A percentile compares a stretch with the other conserved stretches of the same genome.
These are phyloP conservation scores for Tachyglossus aculeatus DNA, from an alignment of 2,797 vertebrate genomes.

Conservation along the genomic window DNA sequence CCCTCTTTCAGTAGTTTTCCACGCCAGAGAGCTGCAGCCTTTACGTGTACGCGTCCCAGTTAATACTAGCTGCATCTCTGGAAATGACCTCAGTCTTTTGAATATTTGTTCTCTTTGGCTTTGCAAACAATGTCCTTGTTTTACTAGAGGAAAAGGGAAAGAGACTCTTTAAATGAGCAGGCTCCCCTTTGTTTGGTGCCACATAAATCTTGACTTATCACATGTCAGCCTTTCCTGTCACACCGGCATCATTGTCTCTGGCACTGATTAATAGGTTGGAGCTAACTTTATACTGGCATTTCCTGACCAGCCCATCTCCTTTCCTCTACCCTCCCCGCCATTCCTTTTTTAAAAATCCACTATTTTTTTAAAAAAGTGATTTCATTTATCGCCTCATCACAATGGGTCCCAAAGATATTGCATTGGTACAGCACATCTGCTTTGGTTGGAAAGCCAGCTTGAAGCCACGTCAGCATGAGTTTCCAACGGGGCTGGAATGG, in stretches of 20 bases:
- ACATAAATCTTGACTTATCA: conserved; percentile 67
- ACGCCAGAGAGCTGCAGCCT: rapidly evolving
- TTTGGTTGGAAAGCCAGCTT: background rate
- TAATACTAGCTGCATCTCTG: conserved; percentile 49
- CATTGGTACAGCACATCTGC: background rate
- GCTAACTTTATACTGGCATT: conserved; percentile 72
- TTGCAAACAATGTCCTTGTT: conserved; percentile 69
- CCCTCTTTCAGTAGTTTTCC: background rate
- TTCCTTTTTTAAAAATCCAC: conserved; percentile 33
- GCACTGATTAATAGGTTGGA: conserved; percentile 70
- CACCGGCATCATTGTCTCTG: conserved; percentile 67
- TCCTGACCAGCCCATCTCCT: conserved; percentile 60
- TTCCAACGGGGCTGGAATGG: background rate
- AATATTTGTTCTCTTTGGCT: conserved; percentile 55
- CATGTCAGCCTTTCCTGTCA: conserved; percentile 72
- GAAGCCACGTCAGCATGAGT: background rate
- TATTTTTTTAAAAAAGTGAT: conserved; percentile 27
- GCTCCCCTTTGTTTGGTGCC: conserved; percentile 67
- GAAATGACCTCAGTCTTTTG: conserved; percentile 67
- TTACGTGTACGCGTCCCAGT: background rate
- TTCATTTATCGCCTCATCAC: background rate
- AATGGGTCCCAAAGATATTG: background rate
- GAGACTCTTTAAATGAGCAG: conserved; percentile 65
- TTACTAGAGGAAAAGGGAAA: conserved; percentile 73
- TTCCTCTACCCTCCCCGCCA: background rate